Evolutionary conservation across 2,797 vertebrate species (phyloP).

Genomic region (Manis pentadactyla): DNA sequence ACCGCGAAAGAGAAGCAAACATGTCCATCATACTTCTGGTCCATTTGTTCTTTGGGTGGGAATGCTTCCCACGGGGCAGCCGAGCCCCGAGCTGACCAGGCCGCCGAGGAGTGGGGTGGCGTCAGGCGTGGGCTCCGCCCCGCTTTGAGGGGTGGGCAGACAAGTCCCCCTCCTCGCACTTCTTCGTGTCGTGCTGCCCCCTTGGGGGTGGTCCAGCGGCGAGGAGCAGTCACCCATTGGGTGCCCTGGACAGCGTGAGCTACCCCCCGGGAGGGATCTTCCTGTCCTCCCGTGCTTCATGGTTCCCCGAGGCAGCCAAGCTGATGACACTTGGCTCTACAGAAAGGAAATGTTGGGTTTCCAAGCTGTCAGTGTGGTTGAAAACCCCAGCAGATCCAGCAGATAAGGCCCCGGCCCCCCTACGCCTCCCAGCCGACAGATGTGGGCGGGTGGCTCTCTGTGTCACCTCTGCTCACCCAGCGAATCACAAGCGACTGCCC

Average conservation of each 20-base stretch:
- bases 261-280: background rate
- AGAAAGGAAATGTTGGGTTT: constrained; percentile 27
- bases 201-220: background rate
- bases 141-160: background rate
- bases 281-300: background rate
- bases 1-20: constrained; percentile 7
- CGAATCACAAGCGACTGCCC: background rate
- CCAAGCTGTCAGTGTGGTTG: background rate
- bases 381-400: background rate
- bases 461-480: background rate
- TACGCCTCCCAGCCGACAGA: background rate
- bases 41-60: background rate
- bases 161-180: background rate
- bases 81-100: background rate
- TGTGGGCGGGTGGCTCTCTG: background rate
- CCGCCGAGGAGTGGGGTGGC: background rate
- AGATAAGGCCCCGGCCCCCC: background rate
- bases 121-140: accelerated
- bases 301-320: background rate
- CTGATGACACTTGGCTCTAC: background rate
- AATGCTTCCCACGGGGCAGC: accelerated
- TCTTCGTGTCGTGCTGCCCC: background rate
- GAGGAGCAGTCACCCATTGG: background rate
- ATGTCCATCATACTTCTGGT: background rate
- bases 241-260: background rate